Percentiles rank a stretch among this genome's conserved stretches.
Evolutionary conservation across 2,113 vertebrate genomes (phyloP).

Genomic region (Bungarus multicinctus): DNA sequence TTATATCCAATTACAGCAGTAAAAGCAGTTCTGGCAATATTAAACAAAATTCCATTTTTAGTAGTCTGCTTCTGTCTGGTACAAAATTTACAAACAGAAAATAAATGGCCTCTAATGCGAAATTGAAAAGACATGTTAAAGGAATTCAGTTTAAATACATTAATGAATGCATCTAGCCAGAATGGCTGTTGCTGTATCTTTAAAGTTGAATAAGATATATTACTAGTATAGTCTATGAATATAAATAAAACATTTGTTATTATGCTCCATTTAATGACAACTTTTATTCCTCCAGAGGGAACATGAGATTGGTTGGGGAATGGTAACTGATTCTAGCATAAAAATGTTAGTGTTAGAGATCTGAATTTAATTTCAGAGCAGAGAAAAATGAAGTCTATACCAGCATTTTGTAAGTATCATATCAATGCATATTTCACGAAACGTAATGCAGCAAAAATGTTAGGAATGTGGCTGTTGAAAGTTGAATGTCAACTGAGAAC

Average conservation of each 20-base stretch:
- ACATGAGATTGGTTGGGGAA: not conserved
- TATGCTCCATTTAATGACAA: not conserved
- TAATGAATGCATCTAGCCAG: not conserved
- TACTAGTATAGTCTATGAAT: not conserved
- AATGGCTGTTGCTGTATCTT: not conserved
- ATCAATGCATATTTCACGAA: constrained; percentile 21
- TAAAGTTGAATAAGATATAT: not conserved
- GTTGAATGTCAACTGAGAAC: constrained; percentile 23
- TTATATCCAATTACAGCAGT: not conserved
- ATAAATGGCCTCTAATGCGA: not conserved
- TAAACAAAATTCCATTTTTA: not conserved
- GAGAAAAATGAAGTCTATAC: not conserved
- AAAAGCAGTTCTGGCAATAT: not conserved
- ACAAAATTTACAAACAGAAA: not conserved
- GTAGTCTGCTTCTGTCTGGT: not conserved
- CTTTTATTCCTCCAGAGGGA: not conserved
- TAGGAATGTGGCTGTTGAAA: constrained; percentile 21
- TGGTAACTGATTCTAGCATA: not conserved
- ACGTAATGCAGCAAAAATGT: constrained; percentile 23
- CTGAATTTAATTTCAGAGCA: constrained; percentile 5
- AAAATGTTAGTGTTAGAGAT: not conserved
- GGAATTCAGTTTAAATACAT: not conserved
- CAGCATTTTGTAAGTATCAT: constrained; percentile 13
- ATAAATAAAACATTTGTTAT: not conserved
- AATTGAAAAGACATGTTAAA: not conserved